Conservation (phyloP, 2,888 invertebrate species). For the Pseudeuparius sepicola region DNA sequence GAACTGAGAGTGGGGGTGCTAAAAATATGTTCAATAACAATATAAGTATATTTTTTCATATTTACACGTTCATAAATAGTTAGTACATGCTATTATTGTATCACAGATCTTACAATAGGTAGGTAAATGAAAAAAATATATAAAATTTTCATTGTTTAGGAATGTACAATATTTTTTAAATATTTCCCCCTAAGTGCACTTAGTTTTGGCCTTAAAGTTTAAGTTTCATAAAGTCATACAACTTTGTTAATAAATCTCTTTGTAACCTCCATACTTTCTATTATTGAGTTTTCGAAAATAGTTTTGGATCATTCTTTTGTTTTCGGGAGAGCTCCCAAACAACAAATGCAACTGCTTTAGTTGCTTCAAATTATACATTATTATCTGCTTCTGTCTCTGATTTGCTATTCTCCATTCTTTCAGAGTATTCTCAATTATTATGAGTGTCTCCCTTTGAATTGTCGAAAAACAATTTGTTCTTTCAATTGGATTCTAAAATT, state of each 20-base stretch:
- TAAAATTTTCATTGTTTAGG: no score
- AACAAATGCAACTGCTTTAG: conserved; percentile 34
- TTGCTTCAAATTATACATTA: conserved; percentile 32
- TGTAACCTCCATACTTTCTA: conserved; percentile 11
- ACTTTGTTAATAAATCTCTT: no score
- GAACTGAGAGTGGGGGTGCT: no score
- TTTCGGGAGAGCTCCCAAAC: conserved; percentile 31
- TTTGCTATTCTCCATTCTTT: conserved; percentile 43
- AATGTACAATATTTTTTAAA: no score
- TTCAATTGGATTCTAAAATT: not conserved
- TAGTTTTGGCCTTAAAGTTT: conserved; percentile 12
- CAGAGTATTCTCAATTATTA: conserved; percentile 43
- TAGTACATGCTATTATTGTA: no score
- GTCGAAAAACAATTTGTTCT: conserved; percentile 43
- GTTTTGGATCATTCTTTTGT: conserved; percentile 19
- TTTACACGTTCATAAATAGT: no score
- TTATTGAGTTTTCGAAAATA: conserved; percentile 25
- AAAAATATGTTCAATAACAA: no score
- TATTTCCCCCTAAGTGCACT: conserved; percentile 19
- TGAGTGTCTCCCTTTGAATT: conserved; percentile 43
- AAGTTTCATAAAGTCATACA: not conserved
- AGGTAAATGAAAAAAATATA: no score
- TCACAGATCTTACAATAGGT: no score
- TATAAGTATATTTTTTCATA: no score
- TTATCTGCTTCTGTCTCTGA: conserved; percentile 26